Percentiles rank a stretch among this genome's conserved stretches.
These are phyloP conservation scores for Actinia equina DNA, from an alignment of 64 coral and sea anemone species.

Conservation along the genomic window DNA sequence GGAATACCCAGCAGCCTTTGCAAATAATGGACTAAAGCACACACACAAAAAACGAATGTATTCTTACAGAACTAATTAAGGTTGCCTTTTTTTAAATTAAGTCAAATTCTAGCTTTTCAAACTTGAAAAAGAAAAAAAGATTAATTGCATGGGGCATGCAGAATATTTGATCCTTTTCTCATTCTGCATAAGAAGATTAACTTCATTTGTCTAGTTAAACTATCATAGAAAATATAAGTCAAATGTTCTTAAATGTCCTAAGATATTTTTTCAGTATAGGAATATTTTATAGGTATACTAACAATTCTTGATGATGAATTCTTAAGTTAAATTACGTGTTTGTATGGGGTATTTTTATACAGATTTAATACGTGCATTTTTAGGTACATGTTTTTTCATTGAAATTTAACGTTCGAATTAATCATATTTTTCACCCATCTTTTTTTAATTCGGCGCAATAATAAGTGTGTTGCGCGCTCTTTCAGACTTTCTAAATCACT, in stretches of 20 bases:
- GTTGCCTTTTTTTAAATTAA: no score
- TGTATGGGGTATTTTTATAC: background rate
- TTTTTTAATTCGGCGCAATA: no score
- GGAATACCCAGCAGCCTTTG: constrained; percentile 50
- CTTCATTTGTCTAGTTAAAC: no score
- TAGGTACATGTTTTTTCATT: background rate
- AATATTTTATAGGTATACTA: background rate
- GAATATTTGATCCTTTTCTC: no score
- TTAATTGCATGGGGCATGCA: no score
- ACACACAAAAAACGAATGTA: background rate
- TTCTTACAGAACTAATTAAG: background rate
- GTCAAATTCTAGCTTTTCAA: no score
- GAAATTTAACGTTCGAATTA: no score
- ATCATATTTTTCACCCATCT: no score
- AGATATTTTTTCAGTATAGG: background rate
- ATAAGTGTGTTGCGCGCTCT: background rate
- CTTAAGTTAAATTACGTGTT: background rate
- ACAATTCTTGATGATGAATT: background rate
- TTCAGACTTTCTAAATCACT: background rate
- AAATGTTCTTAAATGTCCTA: background rate
- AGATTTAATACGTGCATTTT: background rate
- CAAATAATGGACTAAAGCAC: constrained; percentile 67
- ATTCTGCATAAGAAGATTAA: no score
- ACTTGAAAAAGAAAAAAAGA: no score
- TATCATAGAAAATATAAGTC: no score